A percentile compares a stretch with the other conserved stretches of the same genome.
Conservation (phyloP, 1,140 invertebrate genomes). For the Lepidotrigona ventralis region DNA sequence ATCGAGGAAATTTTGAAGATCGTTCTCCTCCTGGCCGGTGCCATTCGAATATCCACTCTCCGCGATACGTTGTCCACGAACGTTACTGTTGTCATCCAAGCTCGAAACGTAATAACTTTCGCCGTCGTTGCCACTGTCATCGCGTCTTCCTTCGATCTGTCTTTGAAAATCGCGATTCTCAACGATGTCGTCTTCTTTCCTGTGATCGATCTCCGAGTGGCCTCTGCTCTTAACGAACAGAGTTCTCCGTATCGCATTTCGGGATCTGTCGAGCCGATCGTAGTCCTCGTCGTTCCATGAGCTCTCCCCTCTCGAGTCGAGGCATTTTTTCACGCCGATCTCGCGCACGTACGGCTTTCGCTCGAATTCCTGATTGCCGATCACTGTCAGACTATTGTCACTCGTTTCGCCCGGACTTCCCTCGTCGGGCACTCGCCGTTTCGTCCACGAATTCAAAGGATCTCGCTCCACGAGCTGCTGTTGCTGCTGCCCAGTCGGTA, state of each 20-base stretch:
- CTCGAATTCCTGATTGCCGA: background rate
- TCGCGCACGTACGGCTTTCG: background rate
- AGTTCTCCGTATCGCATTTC: background rate
- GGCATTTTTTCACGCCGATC: background rate
- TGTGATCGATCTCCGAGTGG: background rate
- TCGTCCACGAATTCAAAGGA: background rate
- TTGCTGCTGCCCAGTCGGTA: background rate
- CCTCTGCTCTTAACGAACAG: background rate
- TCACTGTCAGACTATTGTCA: background rate
- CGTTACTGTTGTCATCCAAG: background rate
- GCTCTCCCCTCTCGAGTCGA: background rate
- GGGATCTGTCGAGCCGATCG: background rate
- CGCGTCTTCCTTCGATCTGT: background rate
- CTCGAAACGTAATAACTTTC: background rate
- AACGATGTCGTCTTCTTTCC: too few relatives aligned
- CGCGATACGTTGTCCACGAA: background rate
- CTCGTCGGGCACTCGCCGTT: too few relatives aligned
- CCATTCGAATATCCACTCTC: conserved; percentile 16
- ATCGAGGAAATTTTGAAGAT: conserved; percentile 67
- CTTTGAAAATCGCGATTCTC: background rate
- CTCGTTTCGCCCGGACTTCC: background rate
- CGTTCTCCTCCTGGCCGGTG: conserved; percentile 30
- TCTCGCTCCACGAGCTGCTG: background rate
- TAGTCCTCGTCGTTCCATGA: background rate
- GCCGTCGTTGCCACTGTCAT: background rate